A percentile compares a stretch with the other conserved stretches of the same genome.
Conservation (phyloP, 92 coral and sea anemone genomes). For the Epizoanthus stellaris region DNA sequence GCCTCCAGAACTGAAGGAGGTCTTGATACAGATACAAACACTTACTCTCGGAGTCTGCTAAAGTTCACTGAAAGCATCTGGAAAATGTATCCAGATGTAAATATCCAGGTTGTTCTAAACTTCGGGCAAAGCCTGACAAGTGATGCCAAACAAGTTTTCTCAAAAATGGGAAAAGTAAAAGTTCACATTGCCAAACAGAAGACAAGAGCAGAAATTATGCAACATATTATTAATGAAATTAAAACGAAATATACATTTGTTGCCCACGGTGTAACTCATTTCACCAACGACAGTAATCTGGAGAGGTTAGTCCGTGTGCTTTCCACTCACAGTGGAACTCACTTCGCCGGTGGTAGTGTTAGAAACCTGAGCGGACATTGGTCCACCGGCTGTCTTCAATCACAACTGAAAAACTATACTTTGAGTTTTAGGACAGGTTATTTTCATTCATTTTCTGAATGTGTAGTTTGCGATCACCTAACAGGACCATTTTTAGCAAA, state of each 20-base stretch:
- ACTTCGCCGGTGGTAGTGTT: slow-evolving; percentile 78
- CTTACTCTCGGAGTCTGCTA: slow-evolving; percentile 25
- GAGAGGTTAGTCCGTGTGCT: slow-evolving; percentile 77
- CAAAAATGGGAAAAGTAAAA: background rate
- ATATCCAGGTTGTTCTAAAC: slow-evolving; percentile 28
- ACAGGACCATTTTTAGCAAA: slow-evolving; percentile 77
- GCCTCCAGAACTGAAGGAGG: slow-evolving; percentile 41
- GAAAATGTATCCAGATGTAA: slow-evolving; percentile 8
- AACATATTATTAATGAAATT: slow-evolving; percentile 54
- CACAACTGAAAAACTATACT: slow-evolving; percentile 77
- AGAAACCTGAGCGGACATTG: slow-evolving; percentile 77
- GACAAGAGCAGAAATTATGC: slow-evolving; percentile 53
- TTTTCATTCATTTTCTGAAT: slow-evolving; percentile 65
- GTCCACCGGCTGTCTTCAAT: slow-evolving; percentile 74
- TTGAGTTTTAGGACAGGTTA: slow-evolving; percentile 69
- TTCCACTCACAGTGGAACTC: slow-evolving; percentile 53
- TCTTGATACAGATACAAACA: slow-evolving; percentile 21
- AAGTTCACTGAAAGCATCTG: slow-evolving; percentile 48
- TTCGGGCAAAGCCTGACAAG: slow-evolving; percentile 1
- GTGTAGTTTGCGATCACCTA: slow-evolving; percentile 81
- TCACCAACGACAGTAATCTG: slow-evolving; percentile 64
- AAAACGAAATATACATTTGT: slow-evolving; percentile 76
- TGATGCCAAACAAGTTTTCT: slow-evolving; percentile 7
- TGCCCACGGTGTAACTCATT: slow-evolving; percentile 75
- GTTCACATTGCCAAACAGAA: slow-evolving; percentile 1